Conservation (phyloP, 2,797 vertebrate genomes). For the Sebastes ruberrimus region DNA sequence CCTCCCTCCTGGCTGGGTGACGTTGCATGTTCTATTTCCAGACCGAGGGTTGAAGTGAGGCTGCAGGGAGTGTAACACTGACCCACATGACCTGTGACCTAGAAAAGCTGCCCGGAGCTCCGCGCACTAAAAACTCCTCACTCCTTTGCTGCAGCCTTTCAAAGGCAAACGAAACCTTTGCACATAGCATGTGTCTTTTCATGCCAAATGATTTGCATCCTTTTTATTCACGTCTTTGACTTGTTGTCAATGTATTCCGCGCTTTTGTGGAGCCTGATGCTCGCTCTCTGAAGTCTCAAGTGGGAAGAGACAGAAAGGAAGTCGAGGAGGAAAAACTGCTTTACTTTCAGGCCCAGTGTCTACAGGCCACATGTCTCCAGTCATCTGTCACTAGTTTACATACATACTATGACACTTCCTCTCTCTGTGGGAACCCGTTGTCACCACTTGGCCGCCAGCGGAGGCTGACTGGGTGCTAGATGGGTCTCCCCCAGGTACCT, state of each 20-base stretch:
- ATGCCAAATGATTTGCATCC: constrained; percentile 81
- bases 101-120: constrained; percentile 82
- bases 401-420: constrained; percentile 85
- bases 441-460: constrained; percentile 83
- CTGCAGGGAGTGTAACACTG: constrained; percentile 85
- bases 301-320: constrained; percentile 57
- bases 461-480: constrained; percentile 83
- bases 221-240: constrained; percentile 79
- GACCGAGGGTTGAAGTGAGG: constrained; percentile 83
- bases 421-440: constrained; percentile 83
- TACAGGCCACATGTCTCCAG: constrained; percentile 84
- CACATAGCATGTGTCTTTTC: constrained; percentile 68
- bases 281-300: constrained; percentile 70
- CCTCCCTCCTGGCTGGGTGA: constrained; percentile 78
- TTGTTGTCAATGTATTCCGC: constrained; percentile 75
- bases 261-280: constrained; percentile 54
- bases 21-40: constrained; percentile 84
- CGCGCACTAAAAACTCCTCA: constrained; percentile 68
- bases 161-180: constrained; percentile 67
- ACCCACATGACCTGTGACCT: constrained; percentile 83
- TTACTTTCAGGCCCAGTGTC: constrained; percentile 80
- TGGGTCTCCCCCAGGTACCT: constrained; percentile 86
- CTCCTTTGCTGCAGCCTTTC: constrained; percentile 73
- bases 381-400: constrained; percentile 88
- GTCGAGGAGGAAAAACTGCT: constrained; percentile 72